Conservation (phyloP, 2,797 vertebrate genomes). For the Bovichtus diacanthus region DNA sequence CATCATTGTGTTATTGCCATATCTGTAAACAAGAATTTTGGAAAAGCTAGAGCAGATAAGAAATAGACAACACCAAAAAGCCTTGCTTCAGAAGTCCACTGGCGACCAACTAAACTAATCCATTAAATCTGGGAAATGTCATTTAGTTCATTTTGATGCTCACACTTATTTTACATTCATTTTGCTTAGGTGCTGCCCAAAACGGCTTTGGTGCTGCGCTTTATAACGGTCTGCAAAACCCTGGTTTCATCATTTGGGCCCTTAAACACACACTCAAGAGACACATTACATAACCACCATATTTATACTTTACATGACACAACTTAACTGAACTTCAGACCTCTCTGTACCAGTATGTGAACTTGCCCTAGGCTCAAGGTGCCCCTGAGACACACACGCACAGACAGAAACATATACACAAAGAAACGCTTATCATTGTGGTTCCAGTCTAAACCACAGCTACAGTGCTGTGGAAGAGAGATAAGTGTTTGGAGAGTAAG, state of each 20-base stretch:
- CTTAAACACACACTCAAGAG: constrained; percentile 15
- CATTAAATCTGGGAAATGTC: no score
- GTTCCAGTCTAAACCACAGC: constrained; percentile 61
- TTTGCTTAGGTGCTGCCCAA: no score
- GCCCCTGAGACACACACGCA: constrained; percentile 37
- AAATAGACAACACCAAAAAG: no score
- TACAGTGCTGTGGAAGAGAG: constrained; percentile 45
- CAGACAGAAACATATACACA: constrained; percentile 41
- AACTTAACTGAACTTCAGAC: constrained; percentile 30
- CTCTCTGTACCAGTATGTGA: constrained; percentile 40
- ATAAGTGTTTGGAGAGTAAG: constrained; percentile 45
- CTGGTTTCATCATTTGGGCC: neutral
- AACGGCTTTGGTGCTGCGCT: no score
- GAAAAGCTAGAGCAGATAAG: no score
- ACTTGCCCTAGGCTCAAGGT: constrained; percentile 53
- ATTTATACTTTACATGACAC: constrained; percentile 7
- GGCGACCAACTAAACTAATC: no score
- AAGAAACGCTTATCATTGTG: constrained; percentile 70
- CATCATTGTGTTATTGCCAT: no score
- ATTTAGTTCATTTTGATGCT: no score
- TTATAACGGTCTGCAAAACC: no score
- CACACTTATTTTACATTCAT: no score
- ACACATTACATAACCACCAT: neutral
- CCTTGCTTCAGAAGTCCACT: no score
- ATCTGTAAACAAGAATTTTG: no score